phyloP scores from a whole-genome alignment of 2,113 vertebrate genomes.

The Mus spicilegus region DNA sequence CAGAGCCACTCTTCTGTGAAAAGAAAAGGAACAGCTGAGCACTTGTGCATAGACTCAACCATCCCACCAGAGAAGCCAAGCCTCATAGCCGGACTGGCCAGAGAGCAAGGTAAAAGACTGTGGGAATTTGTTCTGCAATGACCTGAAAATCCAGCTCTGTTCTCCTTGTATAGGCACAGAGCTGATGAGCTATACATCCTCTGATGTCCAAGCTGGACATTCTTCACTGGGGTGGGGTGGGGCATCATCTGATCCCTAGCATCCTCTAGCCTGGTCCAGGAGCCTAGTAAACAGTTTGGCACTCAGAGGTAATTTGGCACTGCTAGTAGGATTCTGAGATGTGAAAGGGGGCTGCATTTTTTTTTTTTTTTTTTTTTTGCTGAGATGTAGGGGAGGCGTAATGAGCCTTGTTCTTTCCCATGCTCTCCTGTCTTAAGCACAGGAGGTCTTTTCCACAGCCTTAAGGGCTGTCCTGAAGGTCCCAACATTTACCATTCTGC shows the following conservation, averaged over 20 bases:
- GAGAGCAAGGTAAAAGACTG: neutral
- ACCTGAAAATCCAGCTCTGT: neutral
- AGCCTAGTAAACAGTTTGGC: neutral
- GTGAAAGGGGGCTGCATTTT: neutral
- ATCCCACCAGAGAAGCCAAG: too few relatives aligned
- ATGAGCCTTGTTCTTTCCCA: neutral
- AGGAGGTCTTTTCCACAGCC: too few relatives aligned
- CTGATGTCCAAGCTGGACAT: neutral
- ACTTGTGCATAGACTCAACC: neutral
- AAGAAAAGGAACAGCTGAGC: neutral
- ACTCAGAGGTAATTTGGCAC: neutral
- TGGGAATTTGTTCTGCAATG: neutral
- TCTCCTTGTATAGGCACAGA: neutral
- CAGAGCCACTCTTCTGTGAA: neutral
- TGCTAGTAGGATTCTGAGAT: neutral
- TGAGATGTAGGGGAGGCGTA: neutral
- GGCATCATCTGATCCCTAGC: neutral
- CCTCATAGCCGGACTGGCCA: neutral
- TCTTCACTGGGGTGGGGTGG: neutral
- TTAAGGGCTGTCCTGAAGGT: too few relatives aligned
- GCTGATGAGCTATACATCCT: rapidly evolving
- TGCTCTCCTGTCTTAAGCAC: rapidly evolving
- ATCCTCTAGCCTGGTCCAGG: neutral
- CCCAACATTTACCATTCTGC: too few relatives aligned
- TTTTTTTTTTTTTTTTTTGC: neutral